These are phyloP conservation scores for Capreolus pygargus DNA, from an alignment of 2,113 vertebrate genomes.

Conservation along the genomic window DNA sequence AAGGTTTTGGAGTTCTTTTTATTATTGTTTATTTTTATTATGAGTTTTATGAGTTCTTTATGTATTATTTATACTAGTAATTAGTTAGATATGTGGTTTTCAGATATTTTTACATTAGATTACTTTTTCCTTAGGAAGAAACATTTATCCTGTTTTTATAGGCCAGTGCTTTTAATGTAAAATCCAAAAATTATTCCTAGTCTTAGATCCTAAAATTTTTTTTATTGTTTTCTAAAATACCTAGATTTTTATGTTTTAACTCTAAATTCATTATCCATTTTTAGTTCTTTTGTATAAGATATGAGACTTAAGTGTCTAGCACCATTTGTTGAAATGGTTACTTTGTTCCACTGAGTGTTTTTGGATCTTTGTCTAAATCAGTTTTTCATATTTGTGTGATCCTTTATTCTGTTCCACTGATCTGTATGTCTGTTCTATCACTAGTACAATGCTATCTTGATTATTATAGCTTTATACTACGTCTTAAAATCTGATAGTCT, in stretches of 20 bases:
- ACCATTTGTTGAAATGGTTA: neutral
- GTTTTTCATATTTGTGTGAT: neutral
- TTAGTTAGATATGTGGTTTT: neutral
- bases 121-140: neutral
- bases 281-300: neutral
- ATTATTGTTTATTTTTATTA: neutral
- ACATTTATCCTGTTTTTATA: neutral
- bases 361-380: neutral
- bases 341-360: neutral
- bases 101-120: neutral
- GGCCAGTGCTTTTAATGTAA: neutral
- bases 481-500: neutral
- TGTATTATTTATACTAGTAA: neutral
- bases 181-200: neutral
- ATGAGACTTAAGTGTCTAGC: neutral
- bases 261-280: neutral
- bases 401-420: neutral
- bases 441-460: neutral
- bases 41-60: neutral
- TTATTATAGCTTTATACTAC: neutral
- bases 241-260: neutral
- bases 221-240: neutral
- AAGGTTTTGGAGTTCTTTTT: neutral
- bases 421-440: neutral
- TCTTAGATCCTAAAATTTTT: neutral